Base-by-base conservation (phyloP, 2,888 invertebrate genomes). In the Mythimna pallens region DNA sequence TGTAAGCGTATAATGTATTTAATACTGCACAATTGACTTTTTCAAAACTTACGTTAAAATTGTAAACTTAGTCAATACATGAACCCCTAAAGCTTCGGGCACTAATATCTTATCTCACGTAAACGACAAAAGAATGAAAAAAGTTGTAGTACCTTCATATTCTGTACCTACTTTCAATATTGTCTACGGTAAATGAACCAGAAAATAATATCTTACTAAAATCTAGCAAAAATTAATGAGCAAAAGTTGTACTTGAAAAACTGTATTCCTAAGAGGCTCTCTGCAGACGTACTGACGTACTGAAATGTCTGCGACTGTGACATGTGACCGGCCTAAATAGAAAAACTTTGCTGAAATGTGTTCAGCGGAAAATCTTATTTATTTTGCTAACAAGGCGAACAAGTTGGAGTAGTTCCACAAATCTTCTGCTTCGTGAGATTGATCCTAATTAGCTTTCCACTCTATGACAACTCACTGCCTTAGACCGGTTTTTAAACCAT, bases 381-480 rank as follows among this genome's bases (percentile, higher is more conserved):
- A 73, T 74, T 74, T 36, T 36, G 30, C 43, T 73, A 74, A 74
- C 73, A 72, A 74, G 65, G 47, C 50, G 59, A 71, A 73, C 73
- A 71, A 64, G 43, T 57, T 61, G 59, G 61, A 36, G 17, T 43
- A 14, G 43, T 75, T 75, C 47, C 43, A 0, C 12, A 40, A 62
- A 52, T 71, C 34, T 62, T 67, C 20, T 67, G 43, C 43, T 75
- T 40, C 17, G 43, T 25, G 58, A 59, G 22, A 71, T 71, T 75
- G 43, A 75, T 75, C 47, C 52, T 58, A 43, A 75, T 74, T 67
- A 63, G 43, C 52, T 34, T 57, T 61, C 68, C 14, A 34, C 43
- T 70, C 43, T 43, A 67, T 34, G 54, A 67, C 55, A 70, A 55
- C 43, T 20, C 69, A 22, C 12, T 30, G 8, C 8, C 40, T 14